Base-by-base conservation (phyloP, 1,140 invertebrate species). In the Solen grandis region DNA sequence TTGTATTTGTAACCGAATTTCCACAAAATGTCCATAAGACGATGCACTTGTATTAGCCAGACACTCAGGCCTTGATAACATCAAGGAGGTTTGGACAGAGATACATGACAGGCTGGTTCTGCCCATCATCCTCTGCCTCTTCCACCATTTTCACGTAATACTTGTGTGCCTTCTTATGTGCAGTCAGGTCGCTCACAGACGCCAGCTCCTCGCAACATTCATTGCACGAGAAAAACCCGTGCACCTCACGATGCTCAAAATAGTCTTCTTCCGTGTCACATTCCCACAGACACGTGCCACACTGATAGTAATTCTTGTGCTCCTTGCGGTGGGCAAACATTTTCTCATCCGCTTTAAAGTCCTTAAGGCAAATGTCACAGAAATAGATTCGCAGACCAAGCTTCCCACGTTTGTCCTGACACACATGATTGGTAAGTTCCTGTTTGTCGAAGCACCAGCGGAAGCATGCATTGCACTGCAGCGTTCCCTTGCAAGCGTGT, bases 291-390 rank as follows among this genome's bases (percentile, higher is more conserved):
- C 75, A 78, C 1, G 22, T 14, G 8, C 19, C 54, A 60, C 75
- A 78, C 50, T 78, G 75, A 33, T 65, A 78, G 36, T 55, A 78
- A 29, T 78, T 78, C 63, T 78, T 68, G 38, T 78, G 75, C 25
- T 78, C 75, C 5, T 57, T 52, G 14, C 75, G 19, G 33, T 78
- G 75, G n/a, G 36, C 8, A 50, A 78, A 78, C 75, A 78, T 68
- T 50, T 78, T 78, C n/a, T 78, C 63, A 69, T 78, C 75, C 0
- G 75, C 65, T 33, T 65, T 36, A 54, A 78, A 78, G 27, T 78
- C 75, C 57, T 69, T 68, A 14, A 59, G 62, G 33, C 75, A 78
- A 16, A 78, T 62, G 50, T 78, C 75, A 55, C 75, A 78, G 41
- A 78, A 78, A 27, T 78, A 78, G 29, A 78, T 41, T 19, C 75